Evolutionary conservation across 92 coral and sea anemone genomes (phyloP).

Genomic region (Pocillopora grandis): DNA sequence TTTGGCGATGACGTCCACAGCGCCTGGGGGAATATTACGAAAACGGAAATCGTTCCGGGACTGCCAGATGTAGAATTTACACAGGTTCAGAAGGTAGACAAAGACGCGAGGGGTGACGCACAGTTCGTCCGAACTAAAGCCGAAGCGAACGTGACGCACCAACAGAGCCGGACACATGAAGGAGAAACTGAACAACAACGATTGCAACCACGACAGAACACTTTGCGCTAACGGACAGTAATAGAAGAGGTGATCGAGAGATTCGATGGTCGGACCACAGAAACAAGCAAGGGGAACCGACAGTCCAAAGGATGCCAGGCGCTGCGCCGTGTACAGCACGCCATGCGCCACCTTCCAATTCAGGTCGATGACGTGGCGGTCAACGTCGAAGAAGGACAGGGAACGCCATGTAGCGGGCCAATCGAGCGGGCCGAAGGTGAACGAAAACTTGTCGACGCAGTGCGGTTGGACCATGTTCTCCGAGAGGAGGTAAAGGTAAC

Average conservation of each 20-base stretch:
- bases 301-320: neutral
- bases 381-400: neutral
- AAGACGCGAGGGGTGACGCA: slow-evolving; percentile 12
- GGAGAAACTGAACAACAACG: neutral
- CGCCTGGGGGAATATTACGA: slow-evolving; percentile 8
- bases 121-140: neutral
- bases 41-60: slow-evolving; percentile 40
- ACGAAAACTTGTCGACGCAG: neutral
- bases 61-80: slow-evolving; percentile 18
- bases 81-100: neutral
- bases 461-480: neutral
- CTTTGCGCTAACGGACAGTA: neutral
- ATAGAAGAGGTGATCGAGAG: slow-evolving; percentile 6
- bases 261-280: neutral
- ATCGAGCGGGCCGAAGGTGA: neutral
- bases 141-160: slow-evolving; percentile 20
- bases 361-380: neutral
- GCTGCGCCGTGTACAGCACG: neutral
- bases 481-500: neutral
- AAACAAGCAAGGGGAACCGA: neutral
- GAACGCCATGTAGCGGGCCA: neutral
- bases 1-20: neutral
- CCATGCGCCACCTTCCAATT: slow-evolving; percentile 36
- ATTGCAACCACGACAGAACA: slow-evolving; percentile 6
- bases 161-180: neutral